Evolutionary conservation across 2,797 vertebrate species (phyloP).

Genomic region (Selene dorsalis): DNA sequence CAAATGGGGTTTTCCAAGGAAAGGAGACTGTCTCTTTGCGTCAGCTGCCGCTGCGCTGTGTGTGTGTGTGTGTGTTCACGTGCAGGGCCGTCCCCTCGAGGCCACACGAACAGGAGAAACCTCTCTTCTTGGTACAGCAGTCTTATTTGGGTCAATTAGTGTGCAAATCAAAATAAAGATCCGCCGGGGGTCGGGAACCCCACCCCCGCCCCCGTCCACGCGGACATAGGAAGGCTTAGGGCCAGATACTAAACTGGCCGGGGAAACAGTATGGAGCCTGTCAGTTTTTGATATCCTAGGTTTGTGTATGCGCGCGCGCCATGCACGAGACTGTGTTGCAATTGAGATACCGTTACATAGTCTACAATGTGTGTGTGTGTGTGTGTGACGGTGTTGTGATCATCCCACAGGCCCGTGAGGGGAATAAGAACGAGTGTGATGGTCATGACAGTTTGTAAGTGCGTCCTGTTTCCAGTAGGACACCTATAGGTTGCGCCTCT

Average conservation of each 20-base stretch:
- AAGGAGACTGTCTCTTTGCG: conserved; percentile 54
- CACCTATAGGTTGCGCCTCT: too few species aligned
- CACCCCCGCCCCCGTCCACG: not conserved
- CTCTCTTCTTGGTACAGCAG: conserved; percentile 68
- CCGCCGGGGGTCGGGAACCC: conserved; percentile 41
- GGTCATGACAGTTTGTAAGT: too few species aligned
- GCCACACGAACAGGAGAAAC: conserved; percentile 70
- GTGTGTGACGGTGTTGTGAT: too few species aligned
- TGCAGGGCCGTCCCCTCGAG: conserved; percentile 73
- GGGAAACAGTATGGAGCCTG: conserved; percentile 34
- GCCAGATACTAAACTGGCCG: conserved; percentile 25
- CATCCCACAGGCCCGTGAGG: too few species aligned
- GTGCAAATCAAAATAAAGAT: conserved; percentile 85
- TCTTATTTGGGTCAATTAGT: conserved; percentile 91
- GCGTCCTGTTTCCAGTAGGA: not conserved
- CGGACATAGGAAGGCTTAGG: conserved; percentile 29
- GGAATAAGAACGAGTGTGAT: too few species aligned
- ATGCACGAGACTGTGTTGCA: too few species aligned
- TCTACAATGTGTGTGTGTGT: not conserved
- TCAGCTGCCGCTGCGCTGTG: conserved; percentile 17
- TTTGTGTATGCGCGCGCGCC: not conserved
- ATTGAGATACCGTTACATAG: too few species aligned
- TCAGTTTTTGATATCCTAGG: not conserved
- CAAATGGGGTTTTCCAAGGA: conserved; percentile 82
- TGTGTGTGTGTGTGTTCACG: conserved; percentile 38